Evolutionary conservation across 2,113 vertebrate genomes (phyloP).

Genomic region (Serilophus lunatus): DNA sequence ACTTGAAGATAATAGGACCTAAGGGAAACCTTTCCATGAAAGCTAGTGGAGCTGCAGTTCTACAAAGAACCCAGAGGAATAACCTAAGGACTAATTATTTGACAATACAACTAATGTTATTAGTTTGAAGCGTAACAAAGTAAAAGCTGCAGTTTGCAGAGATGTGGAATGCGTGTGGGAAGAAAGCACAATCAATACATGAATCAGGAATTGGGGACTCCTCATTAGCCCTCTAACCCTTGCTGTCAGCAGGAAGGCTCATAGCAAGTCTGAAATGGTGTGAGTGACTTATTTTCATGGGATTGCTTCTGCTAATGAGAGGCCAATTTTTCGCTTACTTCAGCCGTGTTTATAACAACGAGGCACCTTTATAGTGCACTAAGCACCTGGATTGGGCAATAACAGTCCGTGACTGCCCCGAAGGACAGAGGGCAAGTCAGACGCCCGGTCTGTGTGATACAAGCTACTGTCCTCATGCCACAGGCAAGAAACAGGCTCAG

Average conservation of each 20-base stretch:
- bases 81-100: slow-evolving; percentile 66
- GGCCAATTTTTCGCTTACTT: neutral
- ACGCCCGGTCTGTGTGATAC: fast-evolving
- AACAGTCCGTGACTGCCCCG: neutral
- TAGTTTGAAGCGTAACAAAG: slow-evolving; percentile 6
- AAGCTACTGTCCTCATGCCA: neutral
- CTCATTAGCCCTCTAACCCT: slow-evolving; percentile 15
- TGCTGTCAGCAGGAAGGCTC: neutral
- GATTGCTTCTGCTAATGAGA: slow-evolving; percentile 1
- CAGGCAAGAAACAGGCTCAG: neutral
- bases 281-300: neutral
- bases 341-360: neutral
- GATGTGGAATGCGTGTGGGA: neutral
- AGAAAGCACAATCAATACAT: neutral
- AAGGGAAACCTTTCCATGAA: slow-evolving; percentile 44
- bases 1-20: slow-evolving; percentile 59
- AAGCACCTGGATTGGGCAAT: neutral
- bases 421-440: neutral
- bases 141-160: neutral
- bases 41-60: slow-evolving; percentile 15
- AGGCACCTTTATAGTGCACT: neutral
- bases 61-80: slow-evolving; percentile 4
- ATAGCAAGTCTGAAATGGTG: neutral
- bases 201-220: neutral
- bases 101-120: slow-evolving; percentile 21